phyloP scores from a whole-genome alignment of 1,140 invertebrate species.

The Saccostrea cuccullata region DNA sequence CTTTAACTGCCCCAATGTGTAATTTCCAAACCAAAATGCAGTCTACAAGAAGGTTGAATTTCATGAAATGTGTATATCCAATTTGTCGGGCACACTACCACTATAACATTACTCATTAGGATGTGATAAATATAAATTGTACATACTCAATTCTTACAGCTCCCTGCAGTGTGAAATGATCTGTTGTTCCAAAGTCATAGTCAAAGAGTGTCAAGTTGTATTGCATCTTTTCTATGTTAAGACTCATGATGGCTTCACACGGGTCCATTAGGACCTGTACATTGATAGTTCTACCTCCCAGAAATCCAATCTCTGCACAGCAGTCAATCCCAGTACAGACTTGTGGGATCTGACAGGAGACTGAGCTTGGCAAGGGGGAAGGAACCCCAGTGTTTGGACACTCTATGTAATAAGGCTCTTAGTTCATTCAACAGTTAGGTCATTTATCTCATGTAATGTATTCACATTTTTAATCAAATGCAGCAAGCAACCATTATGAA shows the following conservation, averaged over 20 bases:
- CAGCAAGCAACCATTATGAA: not conserved
- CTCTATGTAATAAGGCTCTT: not conserved
- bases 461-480: not conserved
- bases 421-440: not conserved
- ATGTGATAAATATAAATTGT: not conserved
- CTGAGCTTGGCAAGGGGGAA: not conserved
- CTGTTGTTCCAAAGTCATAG: slow-evolving; percentile 38
- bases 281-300: slow-evolving; percentile 24
- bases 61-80: too few relatives aligned
- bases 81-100: too few relatives aligned
- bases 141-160: slow-evolving; percentile 29
- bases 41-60: too few relatives aligned
- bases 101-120: too few relatives aligned
- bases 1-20: too few relatives aligned
- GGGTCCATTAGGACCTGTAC: slow-evolving; percentile 2
- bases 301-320: slow-evolving; percentile 34
- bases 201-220: slow-evolving; percentile 39
- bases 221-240: slow-evolving; percentile 43
- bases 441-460: too few relatives aligned
- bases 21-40: too few relatives aligned
- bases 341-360: slow-evolving; percentile 26
- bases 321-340: slow-evolving; percentile 48
- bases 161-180: slow-evolving; percentile 47
- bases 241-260: slow-evolving; percentile 37
- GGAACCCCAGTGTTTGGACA: not conserved